phyloP scores from a whole-genome alignment of 2,797 vertebrate genomes.

The Pipistrellus pipistrellus region DNA sequence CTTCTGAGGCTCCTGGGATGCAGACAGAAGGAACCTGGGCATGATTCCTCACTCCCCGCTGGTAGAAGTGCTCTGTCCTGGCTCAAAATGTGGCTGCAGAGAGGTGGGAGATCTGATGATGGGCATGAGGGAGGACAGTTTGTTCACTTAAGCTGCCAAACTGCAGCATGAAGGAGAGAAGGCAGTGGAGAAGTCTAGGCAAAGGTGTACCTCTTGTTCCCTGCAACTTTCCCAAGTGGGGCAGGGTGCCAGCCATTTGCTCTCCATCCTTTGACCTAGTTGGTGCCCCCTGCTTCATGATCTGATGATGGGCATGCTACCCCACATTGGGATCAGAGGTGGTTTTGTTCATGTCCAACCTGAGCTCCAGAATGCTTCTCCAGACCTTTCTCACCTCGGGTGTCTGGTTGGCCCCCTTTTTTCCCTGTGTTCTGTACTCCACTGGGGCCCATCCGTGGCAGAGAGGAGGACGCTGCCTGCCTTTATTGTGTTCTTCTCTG shows the following conservation, averaged over 20 bases:
- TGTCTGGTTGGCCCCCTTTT: not conserved
- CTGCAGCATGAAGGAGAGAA: not conserved
- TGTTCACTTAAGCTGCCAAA: not conserved
- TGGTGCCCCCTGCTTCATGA: rapidly evolving
- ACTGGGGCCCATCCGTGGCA: not conserved
- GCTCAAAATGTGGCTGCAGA: not conserved
- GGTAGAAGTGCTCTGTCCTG: not conserved
- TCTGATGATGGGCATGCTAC: not conserved
- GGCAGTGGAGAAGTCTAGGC: not conserved
- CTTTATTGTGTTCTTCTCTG: not conserved
- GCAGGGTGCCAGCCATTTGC: rapidly evolving
- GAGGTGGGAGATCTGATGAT: no score
- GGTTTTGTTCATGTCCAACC: not conserved
- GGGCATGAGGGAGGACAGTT: rapidly evolving
- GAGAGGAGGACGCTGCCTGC: not conserved
- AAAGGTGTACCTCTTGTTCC: rapidly evolving
- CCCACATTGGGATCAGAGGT: not conserved
- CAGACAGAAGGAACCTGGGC: not conserved
- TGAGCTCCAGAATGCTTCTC: not conserved
- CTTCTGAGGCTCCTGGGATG: not conserved
- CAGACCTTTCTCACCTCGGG: not conserved
- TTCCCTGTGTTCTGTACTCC: not conserved
- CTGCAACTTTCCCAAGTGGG: not conserved
- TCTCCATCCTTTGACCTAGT: not conserved
- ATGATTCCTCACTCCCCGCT: rapidly evolving